Base-by-base conservation (phyloP, 2,888 invertebrate species). In the Lasioglossum villosulum region DNA sequence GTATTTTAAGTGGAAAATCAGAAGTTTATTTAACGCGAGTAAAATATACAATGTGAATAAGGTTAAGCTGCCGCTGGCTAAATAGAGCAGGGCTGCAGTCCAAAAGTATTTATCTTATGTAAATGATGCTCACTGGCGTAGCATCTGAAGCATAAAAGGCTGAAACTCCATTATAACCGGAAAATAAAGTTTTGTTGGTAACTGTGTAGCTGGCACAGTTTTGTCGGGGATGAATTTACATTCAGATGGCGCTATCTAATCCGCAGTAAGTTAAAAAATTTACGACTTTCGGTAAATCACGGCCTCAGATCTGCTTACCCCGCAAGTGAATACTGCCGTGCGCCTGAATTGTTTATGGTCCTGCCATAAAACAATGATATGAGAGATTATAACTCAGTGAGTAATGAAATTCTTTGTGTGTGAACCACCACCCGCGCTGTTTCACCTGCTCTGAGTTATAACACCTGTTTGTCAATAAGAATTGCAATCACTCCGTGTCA, bases 241-340 rank as follows among this genome's bases (percentile, higher is more conserved):
- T 90, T 91, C 86, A 87, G 87, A 89, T 88, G 90, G 90, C 82
- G 90, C 90, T 93, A 94, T 93, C 93, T 92, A 92, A 93, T 92
- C 91, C 91, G 87, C 90, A 89, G 92, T 93, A 92, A 93, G 92
- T 92, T 92, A 88, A 92, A 94, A 93, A 93, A 94, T 94, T 94
- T 94, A 94, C 91, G 93, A 91, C 90, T 90, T 79, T 85, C 92
- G 85, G 90, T 94, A 94, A 94, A 94, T 94, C 93, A 93, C 83
- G 78, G 80, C 87, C 87, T 80, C 75, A 74, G 73, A 78, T 80
- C 82, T 85, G 85, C 86, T 90, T 88, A 89, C 88, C 77, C 80
- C 89, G 82, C 87, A 85, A 68, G 81, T 87, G 88, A 87, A 83
- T 83, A 80, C 89, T 82, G 82, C 84, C 78, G 88, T 89, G 89